phyloP scores from a whole-genome alignment of 1,140 invertebrate genomes.

The Aricia agestis region DNA sequence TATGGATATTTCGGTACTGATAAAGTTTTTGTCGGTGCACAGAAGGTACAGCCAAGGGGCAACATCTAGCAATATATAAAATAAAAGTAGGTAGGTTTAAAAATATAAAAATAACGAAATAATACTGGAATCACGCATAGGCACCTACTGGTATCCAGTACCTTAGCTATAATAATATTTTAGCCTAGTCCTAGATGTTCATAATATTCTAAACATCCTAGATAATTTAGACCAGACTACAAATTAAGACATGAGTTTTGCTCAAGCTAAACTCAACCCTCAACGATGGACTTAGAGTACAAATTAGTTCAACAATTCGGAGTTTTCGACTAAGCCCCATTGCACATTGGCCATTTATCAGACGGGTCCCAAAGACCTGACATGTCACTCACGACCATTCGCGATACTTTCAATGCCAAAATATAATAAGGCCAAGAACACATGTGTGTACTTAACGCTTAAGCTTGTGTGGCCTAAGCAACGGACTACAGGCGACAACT shows the following conservation, averaged over 20 bases:
- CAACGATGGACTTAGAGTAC: neutral
- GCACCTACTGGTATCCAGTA: no score
- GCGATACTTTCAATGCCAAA: slow-evolving; percentile 65
- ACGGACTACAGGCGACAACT: slow-evolving; percentile 20
- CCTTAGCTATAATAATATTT: no score
- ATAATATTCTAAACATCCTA: neutral
- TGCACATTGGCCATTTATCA: slow-evolving; percentile 26
- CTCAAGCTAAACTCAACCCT: neutral
- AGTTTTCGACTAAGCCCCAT: neutral
- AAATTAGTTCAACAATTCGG: slow-evolving; percentile 6
- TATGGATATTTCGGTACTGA: no score
- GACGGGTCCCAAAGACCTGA: slow-evolving; percentile 38
- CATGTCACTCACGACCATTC: slow-evolving; percentile 54
- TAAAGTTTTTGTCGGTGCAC: no score
- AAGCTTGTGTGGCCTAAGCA: slow-evolving; percentile 19
- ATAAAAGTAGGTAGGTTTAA: no score
- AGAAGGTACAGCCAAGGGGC: no score
- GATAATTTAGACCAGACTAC: neutral
- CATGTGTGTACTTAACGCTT: slow-evolving; percentile 40
- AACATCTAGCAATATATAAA: no score
- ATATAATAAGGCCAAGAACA: slow-evolving; percentile 64
- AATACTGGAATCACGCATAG: no score
- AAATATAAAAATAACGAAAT: no score
- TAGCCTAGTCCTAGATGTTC: no score
- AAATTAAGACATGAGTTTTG: neutral